Evolutionary conservation across 2,797 vertebrate genomes (phyloP), one percentile per base, ranked within the genome.

Genomic region (Onychomys torridus): DNA sequence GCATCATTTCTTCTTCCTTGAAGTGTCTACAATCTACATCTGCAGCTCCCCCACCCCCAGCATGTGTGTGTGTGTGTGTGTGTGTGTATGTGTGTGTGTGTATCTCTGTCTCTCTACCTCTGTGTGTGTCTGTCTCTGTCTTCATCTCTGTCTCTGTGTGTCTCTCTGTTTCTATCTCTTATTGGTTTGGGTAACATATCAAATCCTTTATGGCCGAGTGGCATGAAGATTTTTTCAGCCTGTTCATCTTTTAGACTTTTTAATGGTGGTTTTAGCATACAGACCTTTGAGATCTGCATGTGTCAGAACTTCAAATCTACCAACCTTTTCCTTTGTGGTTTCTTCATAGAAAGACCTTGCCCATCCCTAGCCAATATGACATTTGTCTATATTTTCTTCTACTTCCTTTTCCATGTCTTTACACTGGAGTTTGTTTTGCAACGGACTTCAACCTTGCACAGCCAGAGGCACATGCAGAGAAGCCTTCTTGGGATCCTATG

Each of bases 311-410:
- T 96, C 25, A 76, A 27, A 93, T 91, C 91, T 94, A 73, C 89
- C 32, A 67, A 69, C 61, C 61, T 95, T 96, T 96, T 95, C 93
- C 86, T 95, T 95, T 89, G 93, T 91, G 75, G 89, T 94, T 96
- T 94, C 73, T 94, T 75, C 67, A 73, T 87, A 71, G 46, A 86
- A 86, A 67, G 25, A 73, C n/a, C 11, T 52, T 37, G 34, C 43
- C 55, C 77, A 61, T 52, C 46, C 29, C 8, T 27, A 76, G 71
- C 37, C 52, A 59, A 17, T 43, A 76, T 40, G 73, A 49, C 10
- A 46, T 76, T 93, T 37, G 93, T 79, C 29, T 75, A 27, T 59
- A 76, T 85, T 91, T 94, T 89, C 14, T 93, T 93, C 10, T 4
- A 76, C 32, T 71, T 79, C 57, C 95, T 46, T 52, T 78, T 86